These are phyloP conservation scores for Achatina immaculata DNA, from an alignment of 1,140 invertebrate species.

Conservation along the genomic window DNA sequence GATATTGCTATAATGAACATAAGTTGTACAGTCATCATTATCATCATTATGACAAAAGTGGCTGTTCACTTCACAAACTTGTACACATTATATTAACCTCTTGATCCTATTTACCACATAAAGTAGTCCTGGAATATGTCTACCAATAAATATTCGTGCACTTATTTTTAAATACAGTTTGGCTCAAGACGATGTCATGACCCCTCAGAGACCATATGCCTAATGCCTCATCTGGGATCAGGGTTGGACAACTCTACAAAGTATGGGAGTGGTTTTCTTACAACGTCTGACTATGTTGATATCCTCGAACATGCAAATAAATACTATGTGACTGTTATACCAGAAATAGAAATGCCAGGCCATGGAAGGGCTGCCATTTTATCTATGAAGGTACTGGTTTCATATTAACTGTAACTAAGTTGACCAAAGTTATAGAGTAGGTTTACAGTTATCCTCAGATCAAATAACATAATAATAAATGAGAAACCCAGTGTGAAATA, in stretches of 20 bases:
- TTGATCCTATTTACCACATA: too few species aligned
- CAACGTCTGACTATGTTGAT: constrained; percentile 55
- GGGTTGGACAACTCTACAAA: constrained; percentile 50
- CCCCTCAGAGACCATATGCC: constrained; percentile 48
- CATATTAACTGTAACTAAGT: background rate
- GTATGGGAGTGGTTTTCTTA: constrained; percentile 53
- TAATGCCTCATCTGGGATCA: constrained; percentile 62
- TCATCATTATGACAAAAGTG: too few species aligned
- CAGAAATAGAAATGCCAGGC: constrained; percentile 68
- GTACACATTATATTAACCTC: too few species aligned
- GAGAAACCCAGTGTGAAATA: too few species aligned
- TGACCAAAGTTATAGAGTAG: background rate
- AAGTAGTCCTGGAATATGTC: too few species aligned
- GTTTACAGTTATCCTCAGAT: background rate
- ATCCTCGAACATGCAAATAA: constrained; percentile 54
- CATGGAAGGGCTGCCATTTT: constrained; percentile 63
- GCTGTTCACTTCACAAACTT: too few species aligned
- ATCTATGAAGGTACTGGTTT: constrained; percentile 51
- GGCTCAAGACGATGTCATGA: constrained; percentile 60
- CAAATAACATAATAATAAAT: too few species aligned
- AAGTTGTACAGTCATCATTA: too few species aligned
- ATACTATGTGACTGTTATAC: constrained; percentile 63
- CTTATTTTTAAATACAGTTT: constrained; percentile 51
- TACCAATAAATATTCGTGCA: too few species aligned
- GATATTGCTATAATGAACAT: too few species aligned